Percentiles rank a stretch among this genome's conserved stretches.
phyloP scores from a whole-genome alignment of 2,113 vertebrate species.

The Psittacara wagleri region DNA sequence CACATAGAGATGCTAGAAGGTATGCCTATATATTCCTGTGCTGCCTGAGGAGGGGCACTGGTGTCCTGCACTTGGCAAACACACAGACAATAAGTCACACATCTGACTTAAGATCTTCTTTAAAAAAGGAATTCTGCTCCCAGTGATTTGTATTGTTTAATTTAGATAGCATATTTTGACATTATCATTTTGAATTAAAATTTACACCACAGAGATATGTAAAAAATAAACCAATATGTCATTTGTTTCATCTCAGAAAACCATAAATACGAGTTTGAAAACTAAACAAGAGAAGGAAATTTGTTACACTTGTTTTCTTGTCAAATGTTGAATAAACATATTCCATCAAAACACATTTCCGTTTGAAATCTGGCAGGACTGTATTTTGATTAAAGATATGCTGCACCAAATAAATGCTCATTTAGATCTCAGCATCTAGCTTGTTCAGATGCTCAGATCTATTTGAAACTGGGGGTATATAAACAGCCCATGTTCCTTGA shows the following conservation, averaged over 20 bases:
- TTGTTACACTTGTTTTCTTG: neutral
- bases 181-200: neutral
- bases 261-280: neutral
- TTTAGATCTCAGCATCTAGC: neutral
- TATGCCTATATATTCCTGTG: neutral
- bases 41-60: rapidly evolving
- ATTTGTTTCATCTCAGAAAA: neutral
- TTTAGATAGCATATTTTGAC: neutral
- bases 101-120: neutral
- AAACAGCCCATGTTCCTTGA: neutral
- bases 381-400: neutral
- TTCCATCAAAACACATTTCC: neutral
- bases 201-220: neutral
- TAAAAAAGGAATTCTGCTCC: neutral
- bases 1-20: neutral
- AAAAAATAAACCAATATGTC: neutral
- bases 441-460: neutral
- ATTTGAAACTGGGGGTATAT: neutral
- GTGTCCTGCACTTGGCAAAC: neutral
- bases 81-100: neutral
- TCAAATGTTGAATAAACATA: neutral
- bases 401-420: neutral
- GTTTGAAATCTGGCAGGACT: neutral
- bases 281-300: neutral
- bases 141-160: neutral